Conservation (phyloP, 2,888 invertebrate species). For the Chloroclystis v-ata region DNA sequence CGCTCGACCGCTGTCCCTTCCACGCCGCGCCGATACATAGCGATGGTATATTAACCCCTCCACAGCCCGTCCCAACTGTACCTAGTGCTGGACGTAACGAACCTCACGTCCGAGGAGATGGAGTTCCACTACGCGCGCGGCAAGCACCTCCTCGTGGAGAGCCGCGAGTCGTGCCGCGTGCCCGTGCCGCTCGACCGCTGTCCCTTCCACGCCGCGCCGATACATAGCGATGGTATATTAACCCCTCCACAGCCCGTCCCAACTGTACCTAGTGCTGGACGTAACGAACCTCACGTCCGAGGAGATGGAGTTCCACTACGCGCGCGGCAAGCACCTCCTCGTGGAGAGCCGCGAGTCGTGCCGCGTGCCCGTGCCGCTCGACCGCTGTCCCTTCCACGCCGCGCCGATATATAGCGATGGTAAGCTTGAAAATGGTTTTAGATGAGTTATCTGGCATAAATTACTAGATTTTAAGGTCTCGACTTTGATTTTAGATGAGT, state of each 20-base stretch:
- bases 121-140: conserved; percentile 90
- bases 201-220: conserved; percentile 80
- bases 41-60: no score
- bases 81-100: conserved; percentile 93
- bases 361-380: conserved; percentile 92
- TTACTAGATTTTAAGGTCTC: no score
- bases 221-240: conserved; percentile 14
- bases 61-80: conserved; percentile 91
- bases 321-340: conserved; percentile 87
- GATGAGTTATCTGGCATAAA: no score
- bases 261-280: conserved; percentile 95
- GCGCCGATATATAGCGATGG: conserved; percentile 23
- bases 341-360: conserved; percentile 95
- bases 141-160: conserved; percentile 92
- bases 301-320: conserved; percentile 95
- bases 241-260: conserved; percentile 85
- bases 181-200: conserved; percentile 94
- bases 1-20: conserved; percentile 91
- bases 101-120: conserved; percentile 94
- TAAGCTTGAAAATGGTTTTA: no score
- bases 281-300: conserved; percentile 92
- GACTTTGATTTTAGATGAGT: no score
- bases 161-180: conserved; percentile 92
- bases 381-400: conserved; percentile 88
- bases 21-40: conserved; percentile 54